These are phyloP conservation scores for Drosophila cognata DNA, from an alignment of 2,888 invertebrate genomes.

Conservation along the genomic window DNA sequence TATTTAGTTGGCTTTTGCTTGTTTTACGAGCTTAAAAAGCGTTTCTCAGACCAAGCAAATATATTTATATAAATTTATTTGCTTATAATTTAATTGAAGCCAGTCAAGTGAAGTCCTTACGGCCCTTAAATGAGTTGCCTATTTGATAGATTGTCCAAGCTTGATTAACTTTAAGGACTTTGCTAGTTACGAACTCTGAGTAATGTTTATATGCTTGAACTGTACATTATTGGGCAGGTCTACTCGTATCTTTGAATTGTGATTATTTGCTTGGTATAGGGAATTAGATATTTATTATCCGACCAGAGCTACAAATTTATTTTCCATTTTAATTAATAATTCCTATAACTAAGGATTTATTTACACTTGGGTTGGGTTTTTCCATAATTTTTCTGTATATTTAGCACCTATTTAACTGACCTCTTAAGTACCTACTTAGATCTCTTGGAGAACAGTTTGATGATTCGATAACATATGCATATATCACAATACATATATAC, in stretches of 20 bases:
- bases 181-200: neutral
- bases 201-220: neutral
- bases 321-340: neutral
- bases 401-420: constrained; percentile 1
- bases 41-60: constrained; percentile 34
- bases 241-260: neutral
- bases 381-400: neutral
- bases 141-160: constrained; percentile 14
- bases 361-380: neutral
- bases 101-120: constrained; percentile 40
- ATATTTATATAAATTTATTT: constrained; percentile 68
- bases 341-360: neutral
- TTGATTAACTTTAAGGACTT: constrained; percentile 29
- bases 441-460: neutral
- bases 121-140: constrained; percentile 20
- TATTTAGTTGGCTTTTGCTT: constrained; percentile 67
- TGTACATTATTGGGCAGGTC: neutral
- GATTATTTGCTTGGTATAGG: neutral
- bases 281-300: neutral
- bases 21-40: constrained; percentile 68
- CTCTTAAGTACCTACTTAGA: constrained; percentile 38
- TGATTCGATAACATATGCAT: constrained; percentile 36
- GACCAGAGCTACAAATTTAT: neutral
- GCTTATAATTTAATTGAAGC: constrained; percentile 75
- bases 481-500: constrained; percentile 28